A percentile compares a stretch with the other conserved stretches of the same genome.
Conservation (phyloP, 2,797 vertebrate genomes). For the Pseudochirops cupreus region DNA sequence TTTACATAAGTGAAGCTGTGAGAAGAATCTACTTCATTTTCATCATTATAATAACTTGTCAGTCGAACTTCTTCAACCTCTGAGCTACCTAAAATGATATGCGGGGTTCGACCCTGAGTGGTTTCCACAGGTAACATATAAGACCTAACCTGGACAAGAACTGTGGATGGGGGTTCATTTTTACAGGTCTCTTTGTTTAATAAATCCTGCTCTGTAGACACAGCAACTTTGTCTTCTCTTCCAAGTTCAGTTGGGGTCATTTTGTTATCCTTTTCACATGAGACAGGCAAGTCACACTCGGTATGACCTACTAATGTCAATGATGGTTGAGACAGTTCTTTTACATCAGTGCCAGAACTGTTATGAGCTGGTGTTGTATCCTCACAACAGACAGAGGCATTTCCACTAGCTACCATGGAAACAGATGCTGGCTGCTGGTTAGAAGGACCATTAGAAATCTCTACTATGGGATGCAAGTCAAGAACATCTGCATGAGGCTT, state of each 20-base stretch:
- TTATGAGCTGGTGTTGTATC: neutral
- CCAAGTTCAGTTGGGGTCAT: neutral
- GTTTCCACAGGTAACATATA: slow-evolving; percentile 66
- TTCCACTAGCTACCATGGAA: slow-evolving; percentile 3
- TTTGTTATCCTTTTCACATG: slow-evolving; percentile 37
- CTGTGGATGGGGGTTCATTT: slow-evolving; percentile 59
- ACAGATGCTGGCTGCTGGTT: neutral
- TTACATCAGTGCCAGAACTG: slow-evolving; percentile 11
- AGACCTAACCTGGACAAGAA: slow-evolving; percentile 76
- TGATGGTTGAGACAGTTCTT: neutral
- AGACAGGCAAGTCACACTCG: slow-evolving; percentile 12
- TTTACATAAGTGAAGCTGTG: slow-evolving; percentile 51
- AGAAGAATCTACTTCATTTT: slow-evolving; percentile 75
- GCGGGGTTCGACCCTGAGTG: slow-evolving; percentile 54
- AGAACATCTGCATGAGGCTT: slow-evolving; percentile 40
- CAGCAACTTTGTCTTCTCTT: slow-evolving; percentile 24
- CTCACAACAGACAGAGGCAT: neutral
- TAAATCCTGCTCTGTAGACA: slow-evolving; percentile 24
- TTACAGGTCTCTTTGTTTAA: slow-evolving; percentile 13
- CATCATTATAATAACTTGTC: slow-evolving; percentile 71
- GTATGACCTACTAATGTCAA: slow-evolving; percentile 30
- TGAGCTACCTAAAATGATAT: slow-evolving; percentile 63
- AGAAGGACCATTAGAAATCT: slow-evolving; percentile 41
- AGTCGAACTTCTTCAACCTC: slow-evolving; percentile 73
- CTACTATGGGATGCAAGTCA: slow-evolving; percentile 59